Base-by-base conservation (phyloP, 2,113 vertebrate species). In the Acanthochromis polyacanthus region DNA sequence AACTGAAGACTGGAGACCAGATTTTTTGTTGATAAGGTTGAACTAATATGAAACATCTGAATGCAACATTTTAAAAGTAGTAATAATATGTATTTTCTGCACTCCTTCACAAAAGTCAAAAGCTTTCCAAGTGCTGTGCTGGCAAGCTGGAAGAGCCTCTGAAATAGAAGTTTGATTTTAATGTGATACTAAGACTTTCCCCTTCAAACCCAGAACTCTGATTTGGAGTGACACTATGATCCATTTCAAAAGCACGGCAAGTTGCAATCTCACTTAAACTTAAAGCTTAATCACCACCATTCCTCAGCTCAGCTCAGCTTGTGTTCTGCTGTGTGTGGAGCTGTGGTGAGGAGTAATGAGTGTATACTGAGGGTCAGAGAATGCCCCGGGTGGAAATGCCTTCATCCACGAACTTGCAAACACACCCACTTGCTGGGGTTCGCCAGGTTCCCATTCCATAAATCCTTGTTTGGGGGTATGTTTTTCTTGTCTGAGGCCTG, bases 401-500 rank as follows among this genome's bases (percentile, higher is more conserved):
- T 71, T 82, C 72, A 60, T 88, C 40, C 79, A 75, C 16, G 0
- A 65, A 70, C 76, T 78, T 11, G 4, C 57, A 71, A 79, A 82
- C 71, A 82, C 78, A 76, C 78, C 73, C 78, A 80, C 70, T 78
- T 11, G 1, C 51, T 57, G 46, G 25, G 50, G 57, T 55, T 63
- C 15, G 67, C 70, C 53, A 67, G 78, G 23, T 81, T 89, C 81
- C 81, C 76, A 65, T 64, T 86, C 79, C 79, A 81, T 89, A 81
- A 84, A 84, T 84, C 78, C 76, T 81, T 59, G 56, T 84, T 81
- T 86, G 70, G 67, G 75, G 75, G 78, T 75, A 68, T 84, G 75
- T 81, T 84, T 88, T 82, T 84, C 79, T 64, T 84, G 73, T 82
- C 76, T 78, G 70, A 25, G 36, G 75, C 75, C 85, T 80, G 81